Evolutionary conservation across 2,888 invertebrate genomes (phyloP), one percentile per base, ranked within the genome.

Genomic region (Brachyptera risi): DNA sequence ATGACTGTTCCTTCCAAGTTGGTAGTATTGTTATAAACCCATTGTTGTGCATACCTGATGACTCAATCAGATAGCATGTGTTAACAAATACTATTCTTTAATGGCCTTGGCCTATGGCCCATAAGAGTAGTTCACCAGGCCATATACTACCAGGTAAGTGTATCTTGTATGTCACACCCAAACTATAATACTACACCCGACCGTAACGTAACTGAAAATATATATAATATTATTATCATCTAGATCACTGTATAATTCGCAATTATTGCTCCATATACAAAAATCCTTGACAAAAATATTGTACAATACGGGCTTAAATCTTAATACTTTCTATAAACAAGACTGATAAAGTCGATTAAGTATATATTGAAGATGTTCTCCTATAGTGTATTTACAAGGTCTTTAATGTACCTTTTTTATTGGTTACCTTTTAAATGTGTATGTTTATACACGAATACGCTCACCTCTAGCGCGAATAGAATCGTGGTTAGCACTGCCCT

Each of bases 91-190:
- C 11, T n/a, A 44, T 21, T 19, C 17, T 44, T 4, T 19, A 40
- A 15, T 31, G 51, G n/a, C 51, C 51, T 51, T 51, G 51, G 51
- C 51, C 51, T 35, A 15, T 51, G 51, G 19, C 51, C 51, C 31
- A 4, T 11, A 21, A 23, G 15, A 51, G 44, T 21, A 21, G 44
- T 44, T 31, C 31, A 31, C 5, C 11, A 44, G 44, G 44, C 19
- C 44, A 44, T 17, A 38, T 38, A 38, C 4, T 5, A 15, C 3
- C 40, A 38, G 13, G 17, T 17, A n/a, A 13, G 19, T 19, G 19
- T 11, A 21, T 11, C 17, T 31, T 7, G 31, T 11, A 17, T 44
- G 44, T 44, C 44, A 44, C 44, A 44, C 19, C 11, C 40, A 40
- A 9, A 40, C 17, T 40, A 31, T 31, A 31, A 31, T 31, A 11